Base-by-base conservation (phyloP, 2,797 vertebrate species). In the Sebastolobus altivelis region DNA sequence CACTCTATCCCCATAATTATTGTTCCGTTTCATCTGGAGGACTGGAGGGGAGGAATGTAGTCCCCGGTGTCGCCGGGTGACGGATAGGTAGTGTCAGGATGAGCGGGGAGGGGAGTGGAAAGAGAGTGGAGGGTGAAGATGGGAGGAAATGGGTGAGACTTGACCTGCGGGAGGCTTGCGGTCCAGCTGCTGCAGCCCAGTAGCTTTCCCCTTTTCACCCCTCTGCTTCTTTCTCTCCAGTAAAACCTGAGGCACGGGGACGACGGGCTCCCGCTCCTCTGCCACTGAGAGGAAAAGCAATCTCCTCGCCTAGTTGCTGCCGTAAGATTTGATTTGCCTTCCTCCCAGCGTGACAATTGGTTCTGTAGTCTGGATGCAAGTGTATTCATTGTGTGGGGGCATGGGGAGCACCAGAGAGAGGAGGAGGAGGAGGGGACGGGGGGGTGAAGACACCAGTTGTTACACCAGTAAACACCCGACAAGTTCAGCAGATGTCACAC, bases 271-370 rank as follows among this genome's bases (percentile, higher is more conserved):
- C 20, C 65, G 76, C 82, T 77, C 72, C 82, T 89, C 92, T 84
- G 89, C 86, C 87, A 77, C 92, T 78, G 87, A 93, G 90, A 95
- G 95, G 93, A 95, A 95, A 95, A 94, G 93, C 95, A 95, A 95
- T 95, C 94, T 95, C 93, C 94, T 91, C 84, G 91, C 94, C 93
- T 95, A 94, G 92, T 94, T 92, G 89, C 91, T 81, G 89, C 94
- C 86, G 85, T 95, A 94, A 93, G 94, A 96, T 96, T 96, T 94
- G 94, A 96, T 96, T 95, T 95, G 94, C 94, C 93, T 94, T 95
- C 89, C 93, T 94, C 90, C 83, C 93, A 92, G 94, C 91, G 91
- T 94, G 95, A 93, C 94, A 94, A 94, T 95, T 93, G 94, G 90
- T 95, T 95, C 93, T 89, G 81, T 91, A 93, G 93, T 93, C 87